These are phyloP conservation scores for Brachionus calyciflorus DNA, from an alignment of 1,140 invertebrate genomes.

Conservation along the genomic window DNA sequence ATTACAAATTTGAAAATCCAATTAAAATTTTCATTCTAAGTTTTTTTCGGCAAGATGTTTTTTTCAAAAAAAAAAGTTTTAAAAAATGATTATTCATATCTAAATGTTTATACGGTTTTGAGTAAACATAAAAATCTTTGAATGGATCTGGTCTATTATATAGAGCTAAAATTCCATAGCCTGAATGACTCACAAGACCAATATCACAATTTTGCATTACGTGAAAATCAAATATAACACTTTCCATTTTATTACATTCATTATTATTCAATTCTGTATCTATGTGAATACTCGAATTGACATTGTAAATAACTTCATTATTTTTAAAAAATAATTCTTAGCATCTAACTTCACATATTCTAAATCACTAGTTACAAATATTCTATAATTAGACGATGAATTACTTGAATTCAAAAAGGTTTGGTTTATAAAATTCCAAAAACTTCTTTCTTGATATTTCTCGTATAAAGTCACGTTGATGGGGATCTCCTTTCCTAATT, in stretches of 20 bases:
- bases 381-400: not conserved
- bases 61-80: no score
- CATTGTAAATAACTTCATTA: not conserved
- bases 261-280: not conserved
- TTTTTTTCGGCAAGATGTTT: no score
- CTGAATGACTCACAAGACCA: not conserved
- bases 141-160: conserved; percentile 10
- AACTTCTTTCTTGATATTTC: not conserved
- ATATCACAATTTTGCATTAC: conserved; percentile 35
- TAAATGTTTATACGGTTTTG: not conserved
- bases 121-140: conserved; percentile 23
- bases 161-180: not conserved
- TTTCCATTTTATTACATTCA: not conserved
- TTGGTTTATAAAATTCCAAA: conserved; percentile 7
- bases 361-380: conserved; percentile 14
- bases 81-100: not conserved
- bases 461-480: not conserved
- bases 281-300: not conserved
- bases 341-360: not conserved
- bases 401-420: not conserved
- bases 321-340: not conserved
- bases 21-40: no score
- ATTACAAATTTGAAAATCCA: no score
- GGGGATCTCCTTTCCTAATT: not conserved
- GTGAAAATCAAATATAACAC: conserved; percentile 33